Evolutionary conservation across 1,140 invertebrate species (phyloP).

Genomic region (Drosophila nigromelanica): DNA sequence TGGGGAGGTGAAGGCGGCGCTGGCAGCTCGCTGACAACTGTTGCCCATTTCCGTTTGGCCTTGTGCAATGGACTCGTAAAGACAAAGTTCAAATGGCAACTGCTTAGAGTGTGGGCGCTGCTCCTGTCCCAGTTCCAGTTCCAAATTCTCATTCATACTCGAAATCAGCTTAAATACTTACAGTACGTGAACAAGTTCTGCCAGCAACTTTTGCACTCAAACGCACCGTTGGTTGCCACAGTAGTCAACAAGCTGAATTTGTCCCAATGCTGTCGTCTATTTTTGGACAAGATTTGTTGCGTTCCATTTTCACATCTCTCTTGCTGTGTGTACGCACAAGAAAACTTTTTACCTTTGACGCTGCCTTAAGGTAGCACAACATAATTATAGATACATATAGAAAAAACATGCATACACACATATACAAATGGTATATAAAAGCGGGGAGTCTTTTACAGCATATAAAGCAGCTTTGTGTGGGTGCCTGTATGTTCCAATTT

Average conservation of each 20-base stretch:
- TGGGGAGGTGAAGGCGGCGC: not conserved
- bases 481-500: conserved; percentile 37
- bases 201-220: conserved; percentile 34
- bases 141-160: not conserved
- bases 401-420: not conserved
- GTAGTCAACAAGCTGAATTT: conserved; percentile 56
- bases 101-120: conserved; percentile 1
- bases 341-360: conserved; percentile 79
- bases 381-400: conserved; percentile 56
- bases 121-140: not conserved
- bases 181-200: conserved; percentile 39
- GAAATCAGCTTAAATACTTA: conserved; percentile 50
- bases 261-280: conserved; percentile 64
- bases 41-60: conserved; percentile 66
- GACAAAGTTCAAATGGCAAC: conserved; percentile 32
- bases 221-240: conserved; percentile 5
- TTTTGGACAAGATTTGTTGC: conserved; percentile 76
- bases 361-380: conserved; percentile 67
- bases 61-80: conserved; percentile 58
- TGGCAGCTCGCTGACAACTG: conserved; percentile 60
- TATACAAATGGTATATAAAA: conserved; percentile 16
- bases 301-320: conserved; percentile 65
- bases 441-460: conserved; percentile 42
- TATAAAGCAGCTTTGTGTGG: conserved; percentile 42
- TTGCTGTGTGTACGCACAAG: conserved; percentile 24